Conservation (phyloP, 2,888 invertebrate species). For the Boloria euphrosyne region DNA sequence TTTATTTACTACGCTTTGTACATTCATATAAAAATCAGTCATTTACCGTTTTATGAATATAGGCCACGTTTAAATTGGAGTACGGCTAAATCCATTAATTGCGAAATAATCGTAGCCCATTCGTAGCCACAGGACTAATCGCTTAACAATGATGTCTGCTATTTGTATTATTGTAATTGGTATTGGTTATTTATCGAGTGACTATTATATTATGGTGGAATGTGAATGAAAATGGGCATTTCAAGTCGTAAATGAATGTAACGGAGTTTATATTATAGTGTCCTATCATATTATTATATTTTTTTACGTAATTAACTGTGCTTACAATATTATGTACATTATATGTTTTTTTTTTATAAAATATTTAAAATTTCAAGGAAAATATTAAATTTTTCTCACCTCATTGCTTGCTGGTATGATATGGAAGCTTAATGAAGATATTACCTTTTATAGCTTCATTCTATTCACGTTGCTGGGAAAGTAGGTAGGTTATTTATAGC, state of each 20-base stretch:
- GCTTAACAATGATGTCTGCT: slow-evolving; percentile 30
- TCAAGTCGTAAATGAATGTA: neutral
- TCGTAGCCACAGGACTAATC: slow-evolving; percentile 28
- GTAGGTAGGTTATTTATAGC: too few relatives aligned
- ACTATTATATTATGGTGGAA: slow-evolving; percentile 1
- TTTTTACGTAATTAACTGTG: too few relatives aligned
- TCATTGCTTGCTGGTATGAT: too few relatives aligned
- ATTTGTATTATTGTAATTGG: slow-evolving; percentile 30
- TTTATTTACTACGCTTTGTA: neutral
- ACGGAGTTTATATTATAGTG: neutral
- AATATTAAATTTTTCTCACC: too few relatives aligned
- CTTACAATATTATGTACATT: too few relatives aligned
- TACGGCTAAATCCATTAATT: slow-evolving; percentile 25
- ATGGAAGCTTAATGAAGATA: too few relatives aligned
- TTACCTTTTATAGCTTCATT: too few relatives aligned
- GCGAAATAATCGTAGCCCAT: slow-evolving; percentile 29
- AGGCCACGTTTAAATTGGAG: slow-evolving; percentile 18
- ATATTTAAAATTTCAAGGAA: too few relatives aligned
- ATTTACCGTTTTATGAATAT: slow-evolving; percentile 12
- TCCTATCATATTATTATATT: neutral
- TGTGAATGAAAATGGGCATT: slow-evolving; percentile 3
- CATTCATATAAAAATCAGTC: slow-evolving; percentile 5
- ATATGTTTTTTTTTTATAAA: too few relatives aligned
- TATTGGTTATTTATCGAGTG: slow-evolving; percentile 25
- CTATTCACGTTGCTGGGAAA: too few relatives aligned